Evolutionary conservation across 2,888 invertebrate species (phyloP).

Genomic region (Aporophyla lueneburgensis): DNA sequence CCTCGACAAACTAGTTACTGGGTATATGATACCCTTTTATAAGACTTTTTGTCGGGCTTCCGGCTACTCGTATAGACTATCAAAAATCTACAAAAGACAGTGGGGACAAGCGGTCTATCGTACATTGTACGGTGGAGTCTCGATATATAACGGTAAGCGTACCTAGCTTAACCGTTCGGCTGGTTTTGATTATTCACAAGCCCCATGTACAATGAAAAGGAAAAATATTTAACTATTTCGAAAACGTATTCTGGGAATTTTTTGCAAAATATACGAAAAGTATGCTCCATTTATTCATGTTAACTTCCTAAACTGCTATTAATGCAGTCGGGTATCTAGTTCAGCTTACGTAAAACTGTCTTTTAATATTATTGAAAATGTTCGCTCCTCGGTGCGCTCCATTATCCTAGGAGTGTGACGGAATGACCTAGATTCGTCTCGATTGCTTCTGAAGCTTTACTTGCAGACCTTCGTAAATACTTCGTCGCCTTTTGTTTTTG

Average conservation of each 20-base stretch:
- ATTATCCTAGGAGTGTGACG: slow-evolving; percentile 53
- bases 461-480: slow-evolving; percentile 35
- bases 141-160: too few relatives aligned
- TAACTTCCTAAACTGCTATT: slow-evolving; percentile 35
- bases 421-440: slow-evolving; percentile 63
- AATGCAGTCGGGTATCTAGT: slow-evolving; percentile 17
- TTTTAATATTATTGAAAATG: slow-evolving; percentile 62
- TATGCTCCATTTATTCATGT: slow-evolving; percentile 11
- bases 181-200: too few relatives aligned
- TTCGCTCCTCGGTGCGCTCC: slow-evolving; percentile 41
- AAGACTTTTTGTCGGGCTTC: too few relatives aligned
- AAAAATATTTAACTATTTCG: background rate
- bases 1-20: too few relatives aligned
- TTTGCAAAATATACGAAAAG: background rate
- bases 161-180: too few relatives aligned
- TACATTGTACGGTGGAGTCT: too few relatives aligned
- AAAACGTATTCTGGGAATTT: background rate
- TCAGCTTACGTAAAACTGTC: slow-evolving; percentile 41
- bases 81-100: too few relatives aligned
- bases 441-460: slow-evolving; percentile 48
- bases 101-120: too few relatives aligned
- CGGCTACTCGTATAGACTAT: too few relatives aligned
- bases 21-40: too few relatives aligned
- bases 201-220: too few relatives aligned
- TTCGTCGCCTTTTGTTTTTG: slow-evolving; percentile 34